Evolutionary conservation across 2,113 vertebrate species (phyloP), one percentile per base, ranked within the genome.

Genomic region (Corythoichthys intestinalis): DNA sequence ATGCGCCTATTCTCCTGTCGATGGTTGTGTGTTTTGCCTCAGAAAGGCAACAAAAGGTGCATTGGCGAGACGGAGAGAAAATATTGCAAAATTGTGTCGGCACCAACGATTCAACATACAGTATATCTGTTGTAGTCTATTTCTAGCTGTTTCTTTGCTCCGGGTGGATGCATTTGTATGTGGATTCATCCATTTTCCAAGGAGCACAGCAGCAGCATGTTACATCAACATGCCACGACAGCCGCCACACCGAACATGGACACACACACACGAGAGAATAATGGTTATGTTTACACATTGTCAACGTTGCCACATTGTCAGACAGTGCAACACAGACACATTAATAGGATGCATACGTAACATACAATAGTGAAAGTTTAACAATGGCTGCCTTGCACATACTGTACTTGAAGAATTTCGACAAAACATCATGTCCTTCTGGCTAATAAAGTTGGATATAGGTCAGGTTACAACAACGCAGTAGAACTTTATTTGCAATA

Each of bases 141-240:
- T 80, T 80, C 67, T 53, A 65, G 73, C 53, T 39, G 11, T 34
- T 68, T 12, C 58, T 60, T 60, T 66, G 72, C 54, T 75, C 57
- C 52, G 17, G 68, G 67, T 47, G 54, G 52, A 15, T 52, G 12
- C 14, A 37, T 65, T 50, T 65, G 61, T 60, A 12, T 58, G 44
- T 52, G 59, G 71, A 81, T 73, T 82, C 56, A 72, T 65, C 46
- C 49, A 20, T 65, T 67, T 59, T 89, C 90, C 35, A 1, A 75
- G 84, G 85, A 89, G 74, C 76, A 78, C 78, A 84, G 72, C 76
- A 77, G 74, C 70, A 75, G 65, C 66, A 71, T 68, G 77, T 86
- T 80, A 85, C 81, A 84, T 49, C 41, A 71, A 71, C 77, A 77
- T 81, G 74, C 74, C 71, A 76, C 82, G 72, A 79, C 66, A 59